Evolutionary conservation across 2,888 invertebrate species (phyloP).

Genomic region (Melieria picta): DNA sequence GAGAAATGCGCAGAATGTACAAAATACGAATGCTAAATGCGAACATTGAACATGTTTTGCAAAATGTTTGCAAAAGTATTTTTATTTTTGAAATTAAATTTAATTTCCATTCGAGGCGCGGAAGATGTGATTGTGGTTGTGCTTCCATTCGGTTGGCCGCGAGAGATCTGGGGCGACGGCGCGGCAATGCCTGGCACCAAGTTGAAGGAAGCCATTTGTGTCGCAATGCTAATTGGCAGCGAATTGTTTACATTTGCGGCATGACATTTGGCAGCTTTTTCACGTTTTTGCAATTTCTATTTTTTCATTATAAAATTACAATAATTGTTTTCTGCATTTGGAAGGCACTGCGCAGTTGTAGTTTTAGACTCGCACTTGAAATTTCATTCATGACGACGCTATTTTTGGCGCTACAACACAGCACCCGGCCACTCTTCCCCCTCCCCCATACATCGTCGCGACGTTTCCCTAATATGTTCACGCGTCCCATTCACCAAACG

Average conservation of each 20-base stretch:
- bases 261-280: background rate
- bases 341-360: too few relatives aligned
- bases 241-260: constrained; percentile 12
- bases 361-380: too few relatives aligned
- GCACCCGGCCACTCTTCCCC: too few relatives aligned
- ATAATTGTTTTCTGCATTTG: too few relatives aligned
- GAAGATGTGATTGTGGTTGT: background rate
- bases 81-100: background rate
- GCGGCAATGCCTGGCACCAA: constrained; percentile 37
- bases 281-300: background rate
- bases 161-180: background rate
- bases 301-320: too few relatives aligned
- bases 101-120: background rate
- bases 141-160: too few relatives aligned
- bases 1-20: too few relatives aligned
- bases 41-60: constrained; percentile 27
- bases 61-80: constrained; percentile 2
- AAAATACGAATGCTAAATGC: constrained; percentile 13
- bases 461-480: constrained; percentile 7
- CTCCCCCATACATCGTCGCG: too few relatives aligned
- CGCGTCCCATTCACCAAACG: background rate
- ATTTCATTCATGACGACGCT: too few relatives aligned
- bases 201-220: constrained; percentile 47
- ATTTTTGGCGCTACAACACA: too few relatives aligned
- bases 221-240: constrained; percentile 18